Conservation (phyloP, 2,113 vertebrate genomes). For the Sphyrna mokarran region DNA sequence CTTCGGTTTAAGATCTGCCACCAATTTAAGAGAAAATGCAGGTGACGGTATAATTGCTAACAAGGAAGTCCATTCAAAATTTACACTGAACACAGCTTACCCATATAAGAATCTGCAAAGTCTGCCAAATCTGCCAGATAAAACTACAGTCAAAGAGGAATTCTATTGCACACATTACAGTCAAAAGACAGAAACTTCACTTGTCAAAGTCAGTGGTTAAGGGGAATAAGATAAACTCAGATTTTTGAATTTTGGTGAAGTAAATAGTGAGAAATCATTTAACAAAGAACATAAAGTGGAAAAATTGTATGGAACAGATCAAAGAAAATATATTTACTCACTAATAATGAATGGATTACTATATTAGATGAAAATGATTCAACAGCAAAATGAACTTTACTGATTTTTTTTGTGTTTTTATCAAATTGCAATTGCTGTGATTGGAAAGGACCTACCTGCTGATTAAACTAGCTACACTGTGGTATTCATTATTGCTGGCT, state of each 20-base stretch:
- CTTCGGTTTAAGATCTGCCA: not conserved
- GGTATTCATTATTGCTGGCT: not conserved
- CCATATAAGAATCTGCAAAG: not conserved
- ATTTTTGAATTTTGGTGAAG: not conserved
- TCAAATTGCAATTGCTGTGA: not conserved
- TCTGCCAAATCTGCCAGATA: not conserved
- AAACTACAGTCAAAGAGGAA: not conserved
- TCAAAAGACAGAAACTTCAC: not conserved
- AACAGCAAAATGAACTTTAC: not conserved
- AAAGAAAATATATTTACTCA: not conserved
- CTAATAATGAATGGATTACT: not conserved
- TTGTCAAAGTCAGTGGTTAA: not conserved
- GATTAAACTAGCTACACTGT: not conserved
- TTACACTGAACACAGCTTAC: not conserved
- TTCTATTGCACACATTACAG: not conserved
- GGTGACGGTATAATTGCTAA: not conserved
- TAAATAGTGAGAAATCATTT: not conserved
- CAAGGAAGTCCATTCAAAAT: not conserved
- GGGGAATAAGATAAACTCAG: not conserved
- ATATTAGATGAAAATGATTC: not conserved
- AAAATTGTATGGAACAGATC: not conserved
- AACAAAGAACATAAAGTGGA: not conserved
- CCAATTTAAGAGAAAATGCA: not conserved
- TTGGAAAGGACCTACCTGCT: not conserved
- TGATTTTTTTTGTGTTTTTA: not conserved